Conservation (phyloP, 2,797 vertebrate genomes). For the Trachops cirrhosus region DNA sequence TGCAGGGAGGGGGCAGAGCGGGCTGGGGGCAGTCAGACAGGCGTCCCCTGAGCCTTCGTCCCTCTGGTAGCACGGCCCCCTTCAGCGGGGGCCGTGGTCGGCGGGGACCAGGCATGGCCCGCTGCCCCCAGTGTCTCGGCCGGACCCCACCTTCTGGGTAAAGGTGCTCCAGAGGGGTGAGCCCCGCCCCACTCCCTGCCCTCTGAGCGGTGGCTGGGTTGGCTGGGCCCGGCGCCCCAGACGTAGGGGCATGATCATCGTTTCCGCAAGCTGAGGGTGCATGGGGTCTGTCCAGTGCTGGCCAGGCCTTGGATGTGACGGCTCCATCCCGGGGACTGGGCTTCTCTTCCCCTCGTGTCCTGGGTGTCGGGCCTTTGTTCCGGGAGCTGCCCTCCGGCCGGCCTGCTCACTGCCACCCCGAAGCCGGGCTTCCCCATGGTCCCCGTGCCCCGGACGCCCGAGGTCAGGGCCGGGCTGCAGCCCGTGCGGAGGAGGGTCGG, state of each 20-base stretch:
- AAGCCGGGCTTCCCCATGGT: rapidly evolving
- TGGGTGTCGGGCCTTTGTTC: rapidly evolving
- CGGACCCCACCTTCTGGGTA: rapidly evolving
- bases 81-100: rapidly evolving
- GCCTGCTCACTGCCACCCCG: background rate
- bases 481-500: rapidly evolving
- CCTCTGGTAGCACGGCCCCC: rapidly evolving
- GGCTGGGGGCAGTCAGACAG: background rate
- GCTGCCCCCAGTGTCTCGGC: rapidly evolving
- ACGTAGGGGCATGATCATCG: rapidly evolving
- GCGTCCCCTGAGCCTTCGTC: background rate
- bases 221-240: background rate
- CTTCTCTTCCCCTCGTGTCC: rapidly evolving
- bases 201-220: rapidly evolving
- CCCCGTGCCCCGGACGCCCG: background rate
- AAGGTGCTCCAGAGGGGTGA: background rate
- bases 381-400: rapidly evolving
- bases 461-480: background rate
- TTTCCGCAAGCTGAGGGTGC: rapidly evolving
- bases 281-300: rapidly evolving
- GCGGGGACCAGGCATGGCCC: rapidly evolving
- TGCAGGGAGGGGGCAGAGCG: rapidly evolving
- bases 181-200: rapidly evolving
- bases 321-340: too few species aligned
- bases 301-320: background rate